Conservation (phyloP, 2,113 vertebrate genomes). For the Hippolais icterina region DNA sequence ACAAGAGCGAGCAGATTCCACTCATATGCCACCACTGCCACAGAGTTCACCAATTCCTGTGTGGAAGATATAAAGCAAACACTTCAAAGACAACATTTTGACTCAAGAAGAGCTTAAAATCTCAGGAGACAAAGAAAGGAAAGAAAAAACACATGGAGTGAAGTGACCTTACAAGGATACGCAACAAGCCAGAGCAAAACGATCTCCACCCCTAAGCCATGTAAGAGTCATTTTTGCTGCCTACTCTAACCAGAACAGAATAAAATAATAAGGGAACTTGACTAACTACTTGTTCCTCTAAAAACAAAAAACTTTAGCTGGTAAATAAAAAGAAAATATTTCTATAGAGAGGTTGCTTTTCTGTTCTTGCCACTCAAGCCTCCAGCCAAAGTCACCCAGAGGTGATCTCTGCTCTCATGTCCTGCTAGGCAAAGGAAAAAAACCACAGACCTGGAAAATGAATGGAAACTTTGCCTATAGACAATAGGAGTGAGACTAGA, state of each 20-base stretch:
- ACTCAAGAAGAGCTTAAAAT: not conserved
- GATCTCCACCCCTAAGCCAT: not conserved
- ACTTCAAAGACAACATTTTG: not conserved
- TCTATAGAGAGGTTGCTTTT: not conserved
- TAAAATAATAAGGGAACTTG: not conserved
- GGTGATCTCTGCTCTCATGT: accelerated
- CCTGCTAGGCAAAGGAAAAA: not conserved
- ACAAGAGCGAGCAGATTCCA: not conserved
- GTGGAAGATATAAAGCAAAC: not conserved
- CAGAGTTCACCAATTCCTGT: not conserved
- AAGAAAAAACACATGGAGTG: not conserved
- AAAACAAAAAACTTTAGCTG: not conserved
- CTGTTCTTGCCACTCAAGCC: not conserved
- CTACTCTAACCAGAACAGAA: not conserved
- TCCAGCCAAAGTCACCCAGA: not conserved
- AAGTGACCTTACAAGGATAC: not conserved
- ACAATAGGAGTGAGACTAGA: not conserved
- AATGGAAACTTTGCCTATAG: not conserved
- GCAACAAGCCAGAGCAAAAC: not conserved
- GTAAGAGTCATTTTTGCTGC: not conserved
- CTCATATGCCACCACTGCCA: not conserved
- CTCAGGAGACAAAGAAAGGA: not conserved
- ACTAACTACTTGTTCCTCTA: not conserved
- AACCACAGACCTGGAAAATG: not conserved
- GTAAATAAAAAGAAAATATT: not conserved